phyloP scores from a whole-genome alignment of 2,888 invertebrate species.

The Alloscopus bannaensis region DNA sequence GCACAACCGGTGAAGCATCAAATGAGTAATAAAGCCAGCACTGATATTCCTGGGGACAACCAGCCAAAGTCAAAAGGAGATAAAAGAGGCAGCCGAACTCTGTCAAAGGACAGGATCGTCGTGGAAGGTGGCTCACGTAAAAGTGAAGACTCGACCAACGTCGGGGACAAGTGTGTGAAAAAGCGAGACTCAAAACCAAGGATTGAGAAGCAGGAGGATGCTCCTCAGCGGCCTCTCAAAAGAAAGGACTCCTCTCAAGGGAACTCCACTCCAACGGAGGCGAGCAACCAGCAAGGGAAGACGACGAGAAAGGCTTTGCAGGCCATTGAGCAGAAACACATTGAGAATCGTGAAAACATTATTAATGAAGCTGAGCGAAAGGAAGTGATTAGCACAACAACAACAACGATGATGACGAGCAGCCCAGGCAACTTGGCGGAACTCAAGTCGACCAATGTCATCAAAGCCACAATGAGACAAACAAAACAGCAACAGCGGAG shows the following conservation, averaged over 20 bases:
- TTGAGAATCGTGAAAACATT: conserved; percentile 29
- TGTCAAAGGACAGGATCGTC: conserved; percentile 17
- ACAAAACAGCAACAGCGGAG: conserved; percentile 17
- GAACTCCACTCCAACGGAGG: conserved; percentile 18
- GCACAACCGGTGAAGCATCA: background rate
- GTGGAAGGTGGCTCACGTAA: background rate
- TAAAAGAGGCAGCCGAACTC: too few species aligned
- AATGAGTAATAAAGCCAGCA: too few species aligned
- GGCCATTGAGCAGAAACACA: conserved; percentile 48
- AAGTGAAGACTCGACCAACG: conserved; percentile 29
- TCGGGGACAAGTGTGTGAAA: conserved; percentile 1
- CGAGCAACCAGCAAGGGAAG: conserved; percentile 36
- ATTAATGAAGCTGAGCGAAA: conserved; percentile 24
- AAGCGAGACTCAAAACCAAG: conserved; percentile 26
- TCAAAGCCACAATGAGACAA: conserved; percentile 39
- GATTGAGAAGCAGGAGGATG: conserved; percentile 38
- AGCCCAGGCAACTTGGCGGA: too few species aligned
- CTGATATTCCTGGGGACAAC: background rate
- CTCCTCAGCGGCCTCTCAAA: conserved; percentile 24
- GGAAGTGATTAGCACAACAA: conserved; percentile 24
- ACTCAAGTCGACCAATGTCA: conserved; percentile 51
- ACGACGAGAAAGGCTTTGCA: conserved; percentile 37
- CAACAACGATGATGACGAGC: too few species aligned
- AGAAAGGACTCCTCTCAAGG: conserved; percentile 54
- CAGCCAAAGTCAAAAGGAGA: background rate